phyloP scores from a whole-genome alignment of 2,797 vertebrate genomes.

The Sebastes glaucus region DNA sequence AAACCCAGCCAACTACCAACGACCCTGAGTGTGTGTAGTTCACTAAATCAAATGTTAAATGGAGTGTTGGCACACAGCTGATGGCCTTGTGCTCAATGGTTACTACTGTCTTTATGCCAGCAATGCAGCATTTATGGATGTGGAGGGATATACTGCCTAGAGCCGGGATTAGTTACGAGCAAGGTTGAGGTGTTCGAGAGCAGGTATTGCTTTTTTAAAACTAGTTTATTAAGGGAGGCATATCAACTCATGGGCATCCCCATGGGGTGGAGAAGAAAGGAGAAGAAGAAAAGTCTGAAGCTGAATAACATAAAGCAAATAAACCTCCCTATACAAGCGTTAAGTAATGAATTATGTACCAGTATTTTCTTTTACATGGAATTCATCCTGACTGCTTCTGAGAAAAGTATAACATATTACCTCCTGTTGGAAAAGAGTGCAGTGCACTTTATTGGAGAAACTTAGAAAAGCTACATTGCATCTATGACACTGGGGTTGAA shows the following conservation, averaged over 20 bases:
- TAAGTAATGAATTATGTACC: neutral
- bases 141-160: conserved; percentile 28
- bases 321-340: neutral
- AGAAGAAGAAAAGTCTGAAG: neutral
- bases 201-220: conserved; percentile 25
- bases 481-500: neutral
- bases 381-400: neutral
- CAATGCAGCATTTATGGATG: conserved; percentile 57
- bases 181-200: conserved; percentile 4
- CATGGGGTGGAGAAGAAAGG: neutral
- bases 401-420: neutral
- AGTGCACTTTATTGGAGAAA: neutral
- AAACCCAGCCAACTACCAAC: conserved; percentile 48
- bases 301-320: neutral
- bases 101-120: conserved; percentile 64
- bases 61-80: conserved; percentile 59
- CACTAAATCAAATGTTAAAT: conserved; percentile 69
- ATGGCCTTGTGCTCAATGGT: conserved; percentile 59
- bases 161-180: conserved; percentile 36
- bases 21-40: conserved; percentile 51
- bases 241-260: neutral
- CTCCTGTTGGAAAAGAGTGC: neutral
- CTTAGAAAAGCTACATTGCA: neutral
- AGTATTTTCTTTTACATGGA: neutral
- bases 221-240: conserved; percentile 17